Conservation (phyloP, 2,888 invertebrate genomes). For the Leptopilina syphax region DNA sequence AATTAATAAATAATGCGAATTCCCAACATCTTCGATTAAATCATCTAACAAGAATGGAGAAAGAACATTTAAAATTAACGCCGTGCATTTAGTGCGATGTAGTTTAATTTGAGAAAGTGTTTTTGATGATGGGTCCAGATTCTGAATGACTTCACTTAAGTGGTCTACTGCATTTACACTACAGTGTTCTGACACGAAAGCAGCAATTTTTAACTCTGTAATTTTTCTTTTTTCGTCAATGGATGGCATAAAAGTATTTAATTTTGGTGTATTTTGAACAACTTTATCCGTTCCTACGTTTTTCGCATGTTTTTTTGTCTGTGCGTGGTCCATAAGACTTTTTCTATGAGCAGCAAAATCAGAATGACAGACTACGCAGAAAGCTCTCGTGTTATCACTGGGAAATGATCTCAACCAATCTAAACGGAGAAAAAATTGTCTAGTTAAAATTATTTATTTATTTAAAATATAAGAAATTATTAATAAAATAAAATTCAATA, state of each 20-base stretch:
- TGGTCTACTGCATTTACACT: conserved; percentile 57
- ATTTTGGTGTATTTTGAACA: conserved; percentile 35
- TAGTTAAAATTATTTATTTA: no score
- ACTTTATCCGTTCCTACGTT: conserved; percentile 51
- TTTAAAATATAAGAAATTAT: no score
- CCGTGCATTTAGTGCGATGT: conserved; percentile 61
- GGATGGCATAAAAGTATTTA: background rate
- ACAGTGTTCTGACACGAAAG: conserved; percentile 60
- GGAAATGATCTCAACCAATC: conserved; percentile 15
- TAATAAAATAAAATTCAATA: no score
- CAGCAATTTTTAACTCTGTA: conserved; percentile 43
- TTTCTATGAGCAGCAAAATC: conserved; percentile 61
- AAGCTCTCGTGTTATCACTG: background rate
- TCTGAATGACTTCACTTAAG: conserved; percentile 53
- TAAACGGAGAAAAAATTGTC: background rate
- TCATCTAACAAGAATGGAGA: conserved; percentile 62
- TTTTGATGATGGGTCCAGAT: conserved; percentile 56
- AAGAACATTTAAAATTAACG: conserved; percentile 66
- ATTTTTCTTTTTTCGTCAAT: conserved; percentile 51
- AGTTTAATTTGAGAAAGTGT: conserved; percentile 59
- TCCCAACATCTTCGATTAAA: conserved; percentile 63
- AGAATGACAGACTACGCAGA: conserved; percentile 34
- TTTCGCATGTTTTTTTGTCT: conserved; percentile 60
- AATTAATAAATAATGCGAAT: conserved; percentile 63
- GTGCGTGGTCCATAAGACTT: conserved; percentile 59